Conservation (phyloP, 1,140 invertebrate genomes). For the Sycophaga agraensis region DNA sequence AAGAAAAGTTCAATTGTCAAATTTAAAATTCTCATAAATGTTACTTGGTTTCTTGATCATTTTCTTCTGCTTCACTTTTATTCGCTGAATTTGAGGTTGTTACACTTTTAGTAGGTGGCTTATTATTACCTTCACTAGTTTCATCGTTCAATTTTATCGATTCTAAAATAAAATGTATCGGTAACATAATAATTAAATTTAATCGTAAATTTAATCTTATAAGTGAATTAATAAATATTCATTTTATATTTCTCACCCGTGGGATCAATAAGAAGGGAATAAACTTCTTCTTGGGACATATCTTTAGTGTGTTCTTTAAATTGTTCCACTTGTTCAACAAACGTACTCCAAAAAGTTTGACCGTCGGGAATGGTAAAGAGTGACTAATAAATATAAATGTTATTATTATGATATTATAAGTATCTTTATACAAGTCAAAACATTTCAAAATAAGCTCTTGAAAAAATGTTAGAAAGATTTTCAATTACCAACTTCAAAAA, state of each 20-base stretch:
- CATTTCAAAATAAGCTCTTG: no score
- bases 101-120: not conserved
- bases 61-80: conserved; percentile 7
- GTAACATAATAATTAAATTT: not conserved
- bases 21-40: conserved; percentile 11
- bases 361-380: conserved; percentile 58
- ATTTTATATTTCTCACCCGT: no score
- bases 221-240: no score
- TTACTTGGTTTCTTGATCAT: conserved; percentile 20
- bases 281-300: conserved; percentile 60
- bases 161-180: not conserved
- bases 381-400: conserved; percentile 37
- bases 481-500: no score
- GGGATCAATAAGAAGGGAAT: conserved; percentile 57
- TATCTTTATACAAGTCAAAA: no score
- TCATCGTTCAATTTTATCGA: not conserved
- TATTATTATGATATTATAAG: not conserved
- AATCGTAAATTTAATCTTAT: not conserved
- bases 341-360: conserved; percentile 63
- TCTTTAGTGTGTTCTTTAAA: conserved; percentile 63
- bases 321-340: conserved; percentile 59
- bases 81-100: not conserved
- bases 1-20: conserved; percentile 15
- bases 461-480: no score
- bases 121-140: not conserved